phyloP scores from a whole-genome alignment of 2,797 vertebrate species.

The Cyprinodon diabolis region DNA sequence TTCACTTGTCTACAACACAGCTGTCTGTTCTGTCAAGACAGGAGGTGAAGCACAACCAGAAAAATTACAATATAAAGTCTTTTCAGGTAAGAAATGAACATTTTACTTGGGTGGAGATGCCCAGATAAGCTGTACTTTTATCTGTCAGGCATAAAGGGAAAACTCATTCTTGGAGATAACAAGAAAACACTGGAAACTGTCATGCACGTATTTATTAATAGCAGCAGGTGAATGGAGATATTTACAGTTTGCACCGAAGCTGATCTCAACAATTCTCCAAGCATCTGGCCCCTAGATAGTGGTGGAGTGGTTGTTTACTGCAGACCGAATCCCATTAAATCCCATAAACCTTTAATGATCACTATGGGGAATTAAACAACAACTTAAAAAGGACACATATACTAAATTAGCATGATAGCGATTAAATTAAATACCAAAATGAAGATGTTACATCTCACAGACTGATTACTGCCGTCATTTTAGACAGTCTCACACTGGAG shows the following conservation, averaged over 20 bases:
- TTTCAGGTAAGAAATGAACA: conserved; percentile 19
- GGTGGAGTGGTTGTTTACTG: conserved; percentile 8
- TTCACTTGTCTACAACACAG: not conserved
- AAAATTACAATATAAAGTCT: conserved; percentile 22
- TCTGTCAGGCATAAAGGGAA: conserved; percentile 6
- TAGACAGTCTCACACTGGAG: not conserved
- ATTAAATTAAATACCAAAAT: not conserved
- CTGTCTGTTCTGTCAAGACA: conserved; percentile 8
- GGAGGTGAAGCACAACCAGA: conserved; percentile 18
- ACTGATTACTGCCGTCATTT: not conserved
- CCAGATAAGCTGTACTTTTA: conserved; percentile 32
- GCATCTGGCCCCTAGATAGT: conserved; percentile 1
- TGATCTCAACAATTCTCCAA: conserved; percentile 21
- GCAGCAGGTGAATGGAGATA: conserved; percentile 5
- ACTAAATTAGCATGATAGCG: too few species aligned
- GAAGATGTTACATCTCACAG: not conserved
- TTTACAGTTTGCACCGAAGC: not conserved
- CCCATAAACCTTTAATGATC: conserved; percentile 25
- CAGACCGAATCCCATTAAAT: conserved; percentile 5
- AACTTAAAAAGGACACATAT: not conserved
- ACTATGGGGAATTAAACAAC: conserved; percentile 9
- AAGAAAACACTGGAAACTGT: conserved; percentile 1
- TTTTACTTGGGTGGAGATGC: conserved; percentile 17
- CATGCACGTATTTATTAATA: conserved; percentile 14
- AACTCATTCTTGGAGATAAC: not conserved